Evolutionary conservation across 2,797 vertebrate species (phyloP), one percentile per base, ranked within the genome.

Genomic region (Lutjanus argentimaculatus): DNA sequence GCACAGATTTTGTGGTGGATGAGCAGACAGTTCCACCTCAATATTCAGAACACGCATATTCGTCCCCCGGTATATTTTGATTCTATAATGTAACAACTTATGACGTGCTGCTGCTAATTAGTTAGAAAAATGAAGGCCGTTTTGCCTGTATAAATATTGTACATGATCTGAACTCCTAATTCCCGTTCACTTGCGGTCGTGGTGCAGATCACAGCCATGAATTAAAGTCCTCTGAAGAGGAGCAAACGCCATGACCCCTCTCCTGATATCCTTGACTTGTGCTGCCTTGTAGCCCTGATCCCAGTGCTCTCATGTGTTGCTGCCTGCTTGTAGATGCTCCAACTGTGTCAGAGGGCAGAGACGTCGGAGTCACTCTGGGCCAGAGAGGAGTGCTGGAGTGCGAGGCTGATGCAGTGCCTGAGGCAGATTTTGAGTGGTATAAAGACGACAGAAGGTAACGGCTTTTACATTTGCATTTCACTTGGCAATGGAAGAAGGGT

Each of bases 351-450:
- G 98, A 97, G 15, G 97, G 97, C 92, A 97, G 95, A 93, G 98
- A 99, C 78, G 96, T 97, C 0, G 98, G 98, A 0, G 97, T 97
- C 71, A 97, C 97, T 0, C 94, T 97, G 72, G 98, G 98, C 82
- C 97, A 99, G 88, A 96, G 95, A 79, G 98, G 97, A 59, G 96
- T 95, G 82, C 92, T 99, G 87, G 96, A 97, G 90, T 99, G 98
- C n/a, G 97, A 98, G 88, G 98, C 97, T 0, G 97, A 97, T 0
- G 97, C 98, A 0, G 97, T 99, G 59, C 98, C 98, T 0, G 93
- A 95, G 86, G 97, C 98, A 0, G 96, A 98, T 49, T 99, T 99
- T 64, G 97, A 99, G 95, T 99, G 98, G 98, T 99, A 98, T 92
- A 97, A 97, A 93, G 97, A 99, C 83, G 98, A 99, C 74, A 97